Evolutionary conservation across 2,888 invertebrate species (phyloP).

Genomic region (Aproaerema taeniolella): DNA sequence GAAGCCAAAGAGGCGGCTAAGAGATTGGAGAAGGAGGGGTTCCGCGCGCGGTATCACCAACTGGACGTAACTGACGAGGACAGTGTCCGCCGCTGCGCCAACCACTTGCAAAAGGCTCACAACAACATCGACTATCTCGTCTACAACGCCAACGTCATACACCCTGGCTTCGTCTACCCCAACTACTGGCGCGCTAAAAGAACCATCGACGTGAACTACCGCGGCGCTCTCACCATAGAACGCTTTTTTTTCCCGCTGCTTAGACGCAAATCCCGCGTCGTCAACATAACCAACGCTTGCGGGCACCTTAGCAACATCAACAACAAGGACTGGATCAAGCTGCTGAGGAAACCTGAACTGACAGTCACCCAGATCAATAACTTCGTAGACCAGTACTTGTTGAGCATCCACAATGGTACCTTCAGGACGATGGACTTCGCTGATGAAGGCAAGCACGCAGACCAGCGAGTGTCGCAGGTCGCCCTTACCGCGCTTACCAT

Average conservation of each 20-base stretch:
- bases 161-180: slow-evolving; percentile 54
- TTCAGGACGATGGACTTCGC: slow-evolving; percentile 58
- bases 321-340: slow-evolving; percentile 50
- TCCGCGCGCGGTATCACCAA: slow-evolving; percentile 79
- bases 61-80: slow-evolving; percentile 80
- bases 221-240: slow-evolving; percentile 52
- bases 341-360: slow-evolving; percentile 42
- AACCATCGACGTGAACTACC: slow-evolving; percentile 58
- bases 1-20: slow-evolving; percentile 78
- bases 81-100: slow-evolving; percentile 77
- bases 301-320: slow-evolving; percentile 62
- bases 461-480: slow-evolving; percentile 61
- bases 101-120: slow-evolving; percentile 76
- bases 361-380: slow-evolving; percentile 48
- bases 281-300: slow-evolving; percentile 80
- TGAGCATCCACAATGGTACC: slow-evolving; percentile 56
- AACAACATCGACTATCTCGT: slow-evolving; percentile 84
- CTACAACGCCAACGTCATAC: slow-evolving; percentile 83
- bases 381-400: slow-evolving; percentile 58
- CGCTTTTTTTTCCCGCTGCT: slow-evolving; percentile 82
- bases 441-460: slow-evolving; percentile 62
- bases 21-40: slow-evolving; percentile 70
- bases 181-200: slow-evolving; percentile 59
- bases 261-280: slow-evolving; percentile 83
- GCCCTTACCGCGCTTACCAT: slow-evolving; percentile 58